Evolutionary conservation across 2,113 vertebrate species (phyloP), one percentile per base, ranked within the genome.

Genomic region (Antigone vipio): DNA sequence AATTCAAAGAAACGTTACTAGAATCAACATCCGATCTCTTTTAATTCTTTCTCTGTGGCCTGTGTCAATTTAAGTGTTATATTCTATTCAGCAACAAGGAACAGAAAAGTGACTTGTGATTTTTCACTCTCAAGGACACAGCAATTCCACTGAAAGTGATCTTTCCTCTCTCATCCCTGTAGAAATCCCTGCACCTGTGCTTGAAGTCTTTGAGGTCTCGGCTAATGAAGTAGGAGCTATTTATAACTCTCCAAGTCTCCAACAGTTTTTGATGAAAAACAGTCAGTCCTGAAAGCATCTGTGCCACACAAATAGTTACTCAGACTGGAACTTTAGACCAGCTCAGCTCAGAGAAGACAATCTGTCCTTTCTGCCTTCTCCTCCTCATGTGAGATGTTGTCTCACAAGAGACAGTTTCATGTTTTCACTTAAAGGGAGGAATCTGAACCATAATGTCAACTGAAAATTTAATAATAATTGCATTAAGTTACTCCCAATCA

Each of bases 171-270:
- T 85, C 81, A 90, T 87, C 83, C 58, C 76, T 78, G 34, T 53
- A 89, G 96, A 96, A 96, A 96, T 86, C 66, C n/a, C 44, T 97
- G 79, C 92, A 97, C 91, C 95, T 97, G 91, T 95, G 83, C 82
- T 97, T 88, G 64, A 96, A 91, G 78, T 84, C 86, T 95, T 95
- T 77, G 84, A 89, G 72, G 71, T 88, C 71, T 94, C 6, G 0
- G 62, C 50, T 96, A 95, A 97, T 96, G 92, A 94, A 93, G 76
- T 71, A 92, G 63, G 38, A 94, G 45, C 95, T 97, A 96, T 97
- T 97, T 96, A 96, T 97, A 97, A 95, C 92, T 94, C 91, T 93
- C 55, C 32, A 84, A 85, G 76, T 90, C 89, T 94, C 92, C 94
- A 95, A 56, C 89, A 95, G 95, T 82, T 96, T 96, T 93, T 96